Evolutionary conservation across 2,888 invertebrate species (phyloP), one percentile per base, ranked within the genome.

Genomic region (Drosophila nr. perissopoda): DNA sequence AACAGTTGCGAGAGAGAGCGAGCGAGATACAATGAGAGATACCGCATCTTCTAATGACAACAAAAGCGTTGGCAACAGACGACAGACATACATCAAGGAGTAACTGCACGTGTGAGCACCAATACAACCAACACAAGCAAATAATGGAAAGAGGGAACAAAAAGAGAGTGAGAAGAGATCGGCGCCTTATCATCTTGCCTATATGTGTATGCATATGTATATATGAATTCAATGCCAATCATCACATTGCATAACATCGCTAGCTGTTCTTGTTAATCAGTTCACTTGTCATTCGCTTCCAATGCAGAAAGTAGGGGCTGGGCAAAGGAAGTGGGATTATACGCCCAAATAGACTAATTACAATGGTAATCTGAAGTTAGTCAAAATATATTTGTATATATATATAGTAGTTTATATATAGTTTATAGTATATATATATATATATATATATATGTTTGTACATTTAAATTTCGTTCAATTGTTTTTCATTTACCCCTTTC

Each of bases 401-500:
- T 31, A 7, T 29, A 7, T 29, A 7, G 5, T 29, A 21, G 21
- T 21, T 21, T 21, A 8, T 31, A 31, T 34, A 8, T 31, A 31
- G n/a, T n/a, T n/a, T n/a, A n/a, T n/a, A n/a, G n/a, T 36, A 16
- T 16, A 34, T 34, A 13, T 34, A 16, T n/a, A 42, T 42, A n/a
- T 18, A 40, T 42, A 13, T 21, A 42, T 21, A 1, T 13, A 21
- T 45, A 7, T 49, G 13, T 63, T 61, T 16, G 16, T 8, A 31
- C 34, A 42, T 7, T 57, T 53, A 71, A 25, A 45, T 65, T 63
- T 58, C 42, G 69, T 58, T 52, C 51, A 81, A 79, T 86, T 79
- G 90, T 89, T 87, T 86, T 90, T 90, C 87, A 91, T 86, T 90
- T 85, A 81, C 76, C 87, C 89, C 85, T 76, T 90, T 90, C 89